Conservation (phyloP, 2,113 vertebrate species). For the Cyanoderma ruficeps region DNA sequence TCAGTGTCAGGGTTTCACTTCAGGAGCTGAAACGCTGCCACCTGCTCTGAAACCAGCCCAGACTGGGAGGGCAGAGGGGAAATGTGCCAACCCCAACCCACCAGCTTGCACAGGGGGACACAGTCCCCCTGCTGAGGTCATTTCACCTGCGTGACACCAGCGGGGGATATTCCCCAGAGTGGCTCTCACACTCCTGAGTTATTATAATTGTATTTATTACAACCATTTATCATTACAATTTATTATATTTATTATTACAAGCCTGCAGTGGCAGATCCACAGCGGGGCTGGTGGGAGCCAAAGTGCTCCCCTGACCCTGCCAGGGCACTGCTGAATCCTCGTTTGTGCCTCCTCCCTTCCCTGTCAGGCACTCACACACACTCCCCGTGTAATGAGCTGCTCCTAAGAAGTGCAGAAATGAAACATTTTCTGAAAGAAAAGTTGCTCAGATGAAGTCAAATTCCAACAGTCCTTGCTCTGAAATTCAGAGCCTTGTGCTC, state of each 20-base stretch:
- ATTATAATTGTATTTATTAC: not conserved
- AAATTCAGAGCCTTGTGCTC: not conserved
- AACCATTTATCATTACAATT: no score
- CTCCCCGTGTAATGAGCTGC: rapidly evolving
- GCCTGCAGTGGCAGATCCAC: not conserved
- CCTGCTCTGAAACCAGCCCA: not conserved
- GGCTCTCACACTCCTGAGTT: not conserved
- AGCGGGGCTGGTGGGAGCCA: not conserved
- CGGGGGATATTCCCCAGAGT: not conserved
- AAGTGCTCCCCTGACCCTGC: not conserved
- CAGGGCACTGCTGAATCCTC: not conserved
- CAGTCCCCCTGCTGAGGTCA: not conserved
- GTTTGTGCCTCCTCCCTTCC: not conserved
- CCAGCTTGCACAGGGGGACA: not conserved
- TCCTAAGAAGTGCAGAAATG: not conserved
- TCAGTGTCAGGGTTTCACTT: not conserved
- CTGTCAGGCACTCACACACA: rapidly evolving
- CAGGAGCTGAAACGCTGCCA: not conserved
- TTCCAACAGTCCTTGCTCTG: not conserved
- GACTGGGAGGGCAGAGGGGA: not conserved
- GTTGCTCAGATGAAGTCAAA: not conserved
- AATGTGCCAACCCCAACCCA: not conserved
- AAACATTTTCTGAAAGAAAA: not conserved
- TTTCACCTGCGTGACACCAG: not conserved
- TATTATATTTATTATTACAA: not conserved